Evolutionary conservation across 2,797 vertebrate genomes (phyloP), one percentile per base, ranked within the genome.

Genomic region (Fistularia commersonii): DNA sequence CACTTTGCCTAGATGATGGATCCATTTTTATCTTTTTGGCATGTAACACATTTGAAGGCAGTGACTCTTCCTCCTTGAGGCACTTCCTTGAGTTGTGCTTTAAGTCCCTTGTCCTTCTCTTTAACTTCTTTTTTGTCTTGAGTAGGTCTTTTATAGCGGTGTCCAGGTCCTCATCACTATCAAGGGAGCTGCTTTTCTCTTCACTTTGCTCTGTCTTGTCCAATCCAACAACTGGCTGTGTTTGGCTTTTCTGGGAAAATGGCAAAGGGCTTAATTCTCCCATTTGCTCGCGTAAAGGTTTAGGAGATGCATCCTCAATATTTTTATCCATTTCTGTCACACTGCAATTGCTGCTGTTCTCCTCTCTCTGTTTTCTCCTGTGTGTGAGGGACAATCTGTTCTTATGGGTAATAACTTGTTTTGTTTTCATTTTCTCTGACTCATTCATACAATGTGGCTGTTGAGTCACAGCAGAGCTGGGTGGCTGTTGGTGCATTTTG

Each of bases 161-260:
- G 37, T 98, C 95, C 0, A 99, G 88, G 75, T 99, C 97, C 69
- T 98, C 95, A 5, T 98, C 96, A 0, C 96, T 99, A 83, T 99
- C 97, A 51, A 98, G 83, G 0, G 97, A 99, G 66, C 97, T 99
- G 87, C 96, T 98, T 78, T 98, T 96, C 61, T 96, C 95, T 35
- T 81, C 92, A 52, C 84, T 85, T 74, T 81, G 74, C 49, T 82
- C 82, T 0, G 50, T 54, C 58, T 72, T 74, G 14, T 64, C 68
- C n/a, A 51, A 65, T 50, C 47, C 50, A 36, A 57, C 33, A 8
- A 31, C 6, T 5, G 59, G 45, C 36, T 62, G 72, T 1, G 33
- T 48, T 51, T 49, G 64, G 56, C 57, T 65, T 54, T 39, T 57
- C 47, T 64, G 62, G 23, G 49, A 59, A 49, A 56, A 53, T 1